phyloP scores from a whole-genome alignment of 2,888 invertebrate species.

The Mesoligia furuncula region DNA sequence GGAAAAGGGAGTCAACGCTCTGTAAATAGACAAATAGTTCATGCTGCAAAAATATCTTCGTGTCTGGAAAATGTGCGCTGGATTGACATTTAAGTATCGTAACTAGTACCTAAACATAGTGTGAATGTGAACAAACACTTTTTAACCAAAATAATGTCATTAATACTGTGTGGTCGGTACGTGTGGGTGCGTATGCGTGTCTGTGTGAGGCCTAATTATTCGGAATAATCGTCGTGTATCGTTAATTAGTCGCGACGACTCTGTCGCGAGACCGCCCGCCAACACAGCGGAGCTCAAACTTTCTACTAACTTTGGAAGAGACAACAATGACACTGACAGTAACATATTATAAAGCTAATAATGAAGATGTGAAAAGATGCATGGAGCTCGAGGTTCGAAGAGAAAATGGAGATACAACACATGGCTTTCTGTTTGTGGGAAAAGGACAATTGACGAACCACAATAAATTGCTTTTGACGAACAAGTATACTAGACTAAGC shows the following conservation, averaged over 20 bases:
- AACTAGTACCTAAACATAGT: no score
- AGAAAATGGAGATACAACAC: no score
- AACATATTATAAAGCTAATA: no score
- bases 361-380: background rate
- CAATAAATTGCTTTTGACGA: no score
- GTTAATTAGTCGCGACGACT: slow-evolving; percentile 86
- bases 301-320: slow-evolving; percentile 32
- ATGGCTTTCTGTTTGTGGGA: background rate
- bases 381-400: no score
- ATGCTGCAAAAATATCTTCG: no score
- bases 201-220: slow-evolving; percentile 86
- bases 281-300: slow-evolving; percentile 78
- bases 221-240: slow-evolving; percentile 89
- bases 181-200: slow-evolving; percentile 52
- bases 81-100: no score
- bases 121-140: background rate
- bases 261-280: slow-evolving; percentile 87
- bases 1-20: no score
- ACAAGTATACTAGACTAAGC: no score
- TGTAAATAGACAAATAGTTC: no score
- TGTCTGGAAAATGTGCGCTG: no score
- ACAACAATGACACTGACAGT: background rate
- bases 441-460: no score
- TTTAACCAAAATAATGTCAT: slow-evolving; percentile 18
- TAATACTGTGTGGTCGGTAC: slow-evolving; percentile 53